Base-by-base conservation (phyloP, 1,140 invertebrate genomes). In the Paraescarpia echinospica region DNA sequence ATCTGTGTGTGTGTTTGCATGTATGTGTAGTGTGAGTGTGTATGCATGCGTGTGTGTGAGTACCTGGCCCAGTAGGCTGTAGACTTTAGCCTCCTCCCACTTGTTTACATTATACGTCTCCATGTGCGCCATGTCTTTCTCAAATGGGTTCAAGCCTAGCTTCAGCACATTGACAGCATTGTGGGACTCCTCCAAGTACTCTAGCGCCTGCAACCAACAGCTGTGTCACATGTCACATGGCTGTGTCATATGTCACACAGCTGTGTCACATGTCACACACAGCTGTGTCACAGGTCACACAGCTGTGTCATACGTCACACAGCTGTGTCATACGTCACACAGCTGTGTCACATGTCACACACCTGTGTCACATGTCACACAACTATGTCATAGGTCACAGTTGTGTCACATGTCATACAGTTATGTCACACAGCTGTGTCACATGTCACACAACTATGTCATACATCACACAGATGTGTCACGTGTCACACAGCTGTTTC, bases 131-230 rank as follows among this genome's bases (percentile, higher is more conserved):
- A 1, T 88, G 31, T 59, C 59, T 9, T 88, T 88, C 35, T 92
- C 92, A 77, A 92, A 92, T 34, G 92, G 92, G 33, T 92, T 92
- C 41, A 33, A n/a, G 33, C 48, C 48, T 48, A n/a, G 27, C 59
- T 33, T 77, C 22, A 92, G 41, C 6, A 14, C 31, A 34, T 34
- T 33, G 5, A 92, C 31, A 59, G 88, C 88, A 33, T 8, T 59
- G 9, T 77, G 18, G 1, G 88, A 35, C 18, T 92, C 41, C 9
- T 33, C 33, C 92, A 92, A 33, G 59, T 92, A 92, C 48, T 51
- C 41, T 22, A 59, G 88, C 34, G 41, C 92, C 51, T 92, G 92
- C 34, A 59, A 27, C 59, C 34, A 88, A 77, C 92, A 88, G 59
- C 41, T 35, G 41, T 34, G 33, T 34, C 92, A 34, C 34, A 34